These are phyloP conservation scores for Tribolium castaneum DNA, from an alignment of 1,140 invertebrate species.

Conservation along the genomic window DNA sequence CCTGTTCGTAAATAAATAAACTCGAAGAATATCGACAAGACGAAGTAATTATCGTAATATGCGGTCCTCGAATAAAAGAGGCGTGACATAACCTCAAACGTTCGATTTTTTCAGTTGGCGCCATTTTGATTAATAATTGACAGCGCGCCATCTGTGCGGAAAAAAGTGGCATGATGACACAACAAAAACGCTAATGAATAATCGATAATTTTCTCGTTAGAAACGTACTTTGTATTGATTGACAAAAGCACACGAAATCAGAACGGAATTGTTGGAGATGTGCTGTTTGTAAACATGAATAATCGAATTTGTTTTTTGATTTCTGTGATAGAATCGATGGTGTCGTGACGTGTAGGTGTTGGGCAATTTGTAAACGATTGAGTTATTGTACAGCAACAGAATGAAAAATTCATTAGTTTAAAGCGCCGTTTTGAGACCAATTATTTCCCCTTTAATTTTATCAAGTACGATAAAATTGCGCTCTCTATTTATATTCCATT, in stretches of 20 bases:
- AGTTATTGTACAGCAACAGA: too few relatives aligned
- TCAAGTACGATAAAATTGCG: too few relatives aligned
- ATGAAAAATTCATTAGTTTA: too few relatives aligned
- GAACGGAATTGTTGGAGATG: neutral
- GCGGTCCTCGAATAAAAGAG: neutral
- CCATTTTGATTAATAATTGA: neutral
- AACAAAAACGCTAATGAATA: slow-evolving; percentile 24
- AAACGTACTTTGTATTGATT: neutral
- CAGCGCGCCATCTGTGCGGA: neutral
- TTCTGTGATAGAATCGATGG: neutral
- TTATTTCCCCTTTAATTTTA: too few relatives aligned
- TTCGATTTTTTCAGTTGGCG: neutral
- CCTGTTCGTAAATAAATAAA: slow-evolving; percentile 9
- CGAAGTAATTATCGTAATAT: slow-evolving; percentile 12
- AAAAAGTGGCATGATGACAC: neutral
- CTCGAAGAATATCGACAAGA: neutral
- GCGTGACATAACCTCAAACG: neutral
- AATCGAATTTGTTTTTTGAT: slow-evolving; percentile 12
- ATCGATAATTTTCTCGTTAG: slow-evolving; percentile 9
- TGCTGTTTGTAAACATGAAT: slow-evolving; percentile 15
- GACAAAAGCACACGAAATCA: slow-evolving; percentile 1
- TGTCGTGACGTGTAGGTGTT: neutral
- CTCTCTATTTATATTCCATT: too few relatives aligned
- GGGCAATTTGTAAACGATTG: too few relatives aligned
- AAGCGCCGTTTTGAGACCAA: too few relatives aligned